phyloP scores from a whole-genome alignment of 2,888 invertebrate species.

The Temnothorax ravouxi region DNA sequence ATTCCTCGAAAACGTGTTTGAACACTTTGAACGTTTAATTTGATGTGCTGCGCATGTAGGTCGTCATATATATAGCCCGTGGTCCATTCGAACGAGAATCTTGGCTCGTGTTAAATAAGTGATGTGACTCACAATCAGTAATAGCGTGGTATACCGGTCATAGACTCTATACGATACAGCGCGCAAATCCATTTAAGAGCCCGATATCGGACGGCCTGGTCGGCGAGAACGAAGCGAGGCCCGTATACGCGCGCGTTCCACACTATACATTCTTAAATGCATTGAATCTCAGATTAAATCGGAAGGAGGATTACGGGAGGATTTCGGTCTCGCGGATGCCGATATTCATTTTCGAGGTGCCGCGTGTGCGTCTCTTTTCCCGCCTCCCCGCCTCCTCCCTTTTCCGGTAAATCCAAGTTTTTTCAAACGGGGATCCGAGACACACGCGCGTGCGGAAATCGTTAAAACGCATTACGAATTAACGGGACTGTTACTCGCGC shows the following conservation, averaged over 20 bases:
- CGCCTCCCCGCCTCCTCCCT: no score
- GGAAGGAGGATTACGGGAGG: conserved; percentile 45
- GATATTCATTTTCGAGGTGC: conserved; percentile 43
- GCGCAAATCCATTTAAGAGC: conserved; percentile 43
- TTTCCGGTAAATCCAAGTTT: conserved; percentile 13
- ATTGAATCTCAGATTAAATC: conserved; percentile 49
- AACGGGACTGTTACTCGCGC: conserved; percentile 23
- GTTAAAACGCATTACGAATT: conserved; percentile 52
- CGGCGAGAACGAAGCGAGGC: conserved; percentile 11
- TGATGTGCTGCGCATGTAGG: conserved; percentile 11
- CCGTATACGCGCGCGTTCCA: neutral
- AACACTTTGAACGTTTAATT: conserved; percentile 60
- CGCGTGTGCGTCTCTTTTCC: neutral
- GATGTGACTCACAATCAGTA: conserved; percentile 51
- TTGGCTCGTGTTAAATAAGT: conserved; percentile 62
- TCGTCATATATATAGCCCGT: neutral
- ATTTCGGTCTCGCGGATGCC: conserved; percentile 33
- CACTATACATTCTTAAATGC: conserved; percentile 48
- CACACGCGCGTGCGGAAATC: neutral
- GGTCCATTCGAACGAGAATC: conserved; percentile 55
- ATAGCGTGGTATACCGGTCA: conserved; percentile 38
- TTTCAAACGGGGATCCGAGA: neutral
- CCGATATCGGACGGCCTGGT: conserved; percentile 35
- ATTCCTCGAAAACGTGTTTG: conserved; percentile 16
- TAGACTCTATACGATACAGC: conserved; percentile 15